phyloP scores from a whole-genome alignment of 2,113 vertebrate species.

The Gallinago paraguaiae region DNA sequence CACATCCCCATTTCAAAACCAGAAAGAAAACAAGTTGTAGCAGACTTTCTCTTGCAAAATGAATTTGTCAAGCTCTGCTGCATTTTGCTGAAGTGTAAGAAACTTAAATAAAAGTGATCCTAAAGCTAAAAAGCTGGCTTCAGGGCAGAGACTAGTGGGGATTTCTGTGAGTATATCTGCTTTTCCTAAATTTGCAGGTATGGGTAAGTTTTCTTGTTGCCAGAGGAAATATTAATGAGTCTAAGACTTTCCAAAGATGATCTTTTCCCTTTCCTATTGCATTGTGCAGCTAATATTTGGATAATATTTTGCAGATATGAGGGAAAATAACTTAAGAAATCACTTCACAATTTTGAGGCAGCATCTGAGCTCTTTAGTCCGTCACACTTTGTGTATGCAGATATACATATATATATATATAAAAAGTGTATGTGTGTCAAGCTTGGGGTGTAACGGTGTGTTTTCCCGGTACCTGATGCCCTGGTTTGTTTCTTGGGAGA shows the following conservation, averaged over 20 bases:
- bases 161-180: background rate
- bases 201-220: background rate
- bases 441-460: rapidly evolving
- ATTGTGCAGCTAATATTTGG: background rate
- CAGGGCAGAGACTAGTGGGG: background rate
- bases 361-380: background rate
- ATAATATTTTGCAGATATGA: background rate
- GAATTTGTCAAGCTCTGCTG: conserved; percentile 47
- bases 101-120: conserved; percentile 21
- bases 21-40: conserved; percentile 18
- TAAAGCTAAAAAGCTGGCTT: background rate
- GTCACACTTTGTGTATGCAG: background rate
- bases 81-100: conserved; percentile 40
- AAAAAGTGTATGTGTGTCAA: background rate
- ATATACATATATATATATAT: too few species aligned
- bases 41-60: conserved; percentile 39
- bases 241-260: background rate
- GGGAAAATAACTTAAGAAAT: background rate
- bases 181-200: background rate
- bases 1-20: background rate
- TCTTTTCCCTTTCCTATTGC: background rate
- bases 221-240: background rate
- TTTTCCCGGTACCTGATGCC: background rate
- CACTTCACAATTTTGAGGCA: background rate
- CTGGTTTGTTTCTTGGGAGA: background rate